These are phyloP conservation scores for Oreochromis aureus DNA, from an alignment of 2,113 vertebrate species.

Conservation along the genomic window DNA sequence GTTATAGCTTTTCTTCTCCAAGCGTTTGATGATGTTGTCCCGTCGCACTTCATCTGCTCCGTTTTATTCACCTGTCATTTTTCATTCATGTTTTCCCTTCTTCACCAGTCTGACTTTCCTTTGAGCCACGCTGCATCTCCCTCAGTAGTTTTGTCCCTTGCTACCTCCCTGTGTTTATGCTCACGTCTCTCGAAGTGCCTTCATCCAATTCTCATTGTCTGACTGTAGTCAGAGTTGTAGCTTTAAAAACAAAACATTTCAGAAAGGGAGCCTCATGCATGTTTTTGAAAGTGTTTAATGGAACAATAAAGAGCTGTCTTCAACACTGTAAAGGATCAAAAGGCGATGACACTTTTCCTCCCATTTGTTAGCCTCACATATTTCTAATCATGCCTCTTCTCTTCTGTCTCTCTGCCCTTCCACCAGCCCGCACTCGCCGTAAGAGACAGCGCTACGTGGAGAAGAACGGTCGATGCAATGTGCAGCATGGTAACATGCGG, in stretches of 20 bases:
- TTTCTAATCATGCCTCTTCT: neutral
- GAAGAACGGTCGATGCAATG: conserved; percentile 93
- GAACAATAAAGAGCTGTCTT: neutral
- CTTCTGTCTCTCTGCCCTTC: neutral
- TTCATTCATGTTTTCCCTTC: conserved; percentile 1
- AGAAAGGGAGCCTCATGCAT: neutral
- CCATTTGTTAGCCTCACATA: neutral
- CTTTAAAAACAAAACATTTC: conserved; percentile 5
- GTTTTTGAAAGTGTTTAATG: neutral
- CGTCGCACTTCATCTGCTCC: neutral
- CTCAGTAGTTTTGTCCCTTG: neutral
- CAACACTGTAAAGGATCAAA: neutral
- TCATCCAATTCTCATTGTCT: neutral
- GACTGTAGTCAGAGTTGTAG: neutral
- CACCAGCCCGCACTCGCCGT: conserved; percentile 60
- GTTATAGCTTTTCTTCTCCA: neutral
- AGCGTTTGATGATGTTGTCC: conserved; percentile 5
- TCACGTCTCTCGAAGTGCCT: neutral
- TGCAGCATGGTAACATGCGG: conserved; percentile 89
- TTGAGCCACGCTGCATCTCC: neutral
- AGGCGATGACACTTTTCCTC: neutral
- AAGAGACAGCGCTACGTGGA: conserved; percentile 92
- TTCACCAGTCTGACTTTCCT: neutral
- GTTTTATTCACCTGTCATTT: conserved; percentile 21
- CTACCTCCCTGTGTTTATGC: conserved; percentile 1